These are phyloP conservation scores for Siniperca scherzeri DNA, from an alignment of 2,797 vertebrate species.

Conservation along the genomic window DNA sequence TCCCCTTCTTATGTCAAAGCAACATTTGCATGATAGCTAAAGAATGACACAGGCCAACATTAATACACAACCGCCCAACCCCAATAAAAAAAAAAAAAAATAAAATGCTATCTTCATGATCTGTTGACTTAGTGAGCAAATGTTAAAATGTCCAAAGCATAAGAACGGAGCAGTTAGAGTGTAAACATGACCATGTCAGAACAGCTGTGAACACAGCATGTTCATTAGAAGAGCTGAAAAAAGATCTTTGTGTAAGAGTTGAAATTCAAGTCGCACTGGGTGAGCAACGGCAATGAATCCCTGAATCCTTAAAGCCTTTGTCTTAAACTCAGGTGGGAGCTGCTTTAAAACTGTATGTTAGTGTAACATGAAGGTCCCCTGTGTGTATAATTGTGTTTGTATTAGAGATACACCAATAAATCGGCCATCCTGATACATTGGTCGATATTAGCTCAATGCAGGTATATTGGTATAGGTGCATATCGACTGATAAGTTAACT, in stretches of 20 bases:
- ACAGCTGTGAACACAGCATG: slow-evolving; percentile 44
- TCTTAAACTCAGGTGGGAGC: slow-evolving; percentile 28
- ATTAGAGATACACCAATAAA: background rate
- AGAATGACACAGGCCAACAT: slow-evolving; percentile 24
- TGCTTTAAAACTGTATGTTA: slow-evolving; percentile 27
- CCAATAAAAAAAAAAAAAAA: slow-evolving; percentile 19
- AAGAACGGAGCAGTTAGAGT: slow-evolving; percentile 55
- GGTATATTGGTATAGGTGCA: background rate
- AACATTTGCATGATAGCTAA: slow-evolving; percentile 56
- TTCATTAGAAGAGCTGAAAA: slow-evolving; percentile 23
- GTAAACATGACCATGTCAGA: slow-evolving; percentile 45
- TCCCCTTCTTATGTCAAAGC: slow-evolving; percentile 7
- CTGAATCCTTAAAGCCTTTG: slow-evolving; percentile 47
- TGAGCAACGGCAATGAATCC: slow-evolving; percentile 26
- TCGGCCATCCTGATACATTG: background rate
- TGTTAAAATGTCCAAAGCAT: slow-evolving; percentile 7
- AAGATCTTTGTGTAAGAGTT: slow-evolving; percentile 46
- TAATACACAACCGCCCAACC: slow-evolving; percentile 19
- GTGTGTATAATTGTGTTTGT: slow-evolving; percentile 20
- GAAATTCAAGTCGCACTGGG: slow-evolving; percentile 54
- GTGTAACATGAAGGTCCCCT: slow-evolving; percentile 9
- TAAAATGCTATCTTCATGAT: slow-evolving; percentile 43
- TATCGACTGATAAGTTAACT: background rate
- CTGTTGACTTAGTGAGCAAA: slow-evolving; percentile 55
- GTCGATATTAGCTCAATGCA: background rate